Evolutionary conservation across 1,140 invertebrate species (phyloP), one percentile per base, ranked within the genome.

Genomic region (Batillaria attramentaria): DNA sequence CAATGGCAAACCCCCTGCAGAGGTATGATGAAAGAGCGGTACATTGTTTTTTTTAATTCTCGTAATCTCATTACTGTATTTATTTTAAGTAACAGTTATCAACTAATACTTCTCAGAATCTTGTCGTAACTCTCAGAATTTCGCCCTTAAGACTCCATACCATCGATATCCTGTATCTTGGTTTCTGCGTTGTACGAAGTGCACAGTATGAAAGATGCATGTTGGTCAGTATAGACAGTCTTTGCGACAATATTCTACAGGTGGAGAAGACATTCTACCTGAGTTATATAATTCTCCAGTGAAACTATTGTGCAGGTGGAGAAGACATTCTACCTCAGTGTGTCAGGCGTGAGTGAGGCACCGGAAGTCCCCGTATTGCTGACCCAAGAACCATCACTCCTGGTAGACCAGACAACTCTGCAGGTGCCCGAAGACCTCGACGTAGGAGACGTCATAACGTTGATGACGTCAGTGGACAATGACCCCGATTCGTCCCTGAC

Each of bases 301-400:
- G 57, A 54, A 77, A 16, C 31, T 31, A 54, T 18, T 20, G 80
- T 82, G 18, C 68, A 85, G 84, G 41, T 73, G 33, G 73, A 82
- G 41, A 42, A 66, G 42, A 80, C 28, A 5, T 84, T 85, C 57
- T 81, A 75, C 37, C 79, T 85, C 28, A 78, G 74, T 57, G 78
- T 80, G 4, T 70, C 78, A 37, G 81, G 83, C 31, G 79, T 72
- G 1, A 75, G 74, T 65, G 78, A 83, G 41, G 79, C 81, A 24
- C 79, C 81, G 18, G 50, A 76, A 39, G 78, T 72, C 37, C 28
- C 84, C n/a, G 79, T 68, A 60, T 76, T 84, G 1, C 79, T 81
- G 39, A 60, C 82, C n/a, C 68, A 75, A 28, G 72, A 62, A 41
- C 72, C 74, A 28, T 20, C 50, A 5, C 68, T 18, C 18, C 43